Conservation (phyloP, 2,888 invertebrate species). For the Slavum lentiscoides region DNA sequence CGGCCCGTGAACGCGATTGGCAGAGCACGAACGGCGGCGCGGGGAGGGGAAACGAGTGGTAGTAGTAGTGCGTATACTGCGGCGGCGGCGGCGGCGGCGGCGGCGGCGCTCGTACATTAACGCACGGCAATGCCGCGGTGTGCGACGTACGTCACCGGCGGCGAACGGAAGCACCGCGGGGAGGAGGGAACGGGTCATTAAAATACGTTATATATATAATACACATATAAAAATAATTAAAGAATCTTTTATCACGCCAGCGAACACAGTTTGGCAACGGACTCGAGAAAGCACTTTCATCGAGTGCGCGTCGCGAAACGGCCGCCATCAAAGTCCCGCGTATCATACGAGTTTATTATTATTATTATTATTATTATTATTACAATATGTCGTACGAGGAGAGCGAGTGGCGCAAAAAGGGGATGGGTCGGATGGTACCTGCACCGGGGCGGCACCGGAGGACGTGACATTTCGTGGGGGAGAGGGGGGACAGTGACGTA, state of each 20-base stretch:
- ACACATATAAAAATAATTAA: slow-evolving; percentile 45
- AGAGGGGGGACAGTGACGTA: too few relatives aligned
- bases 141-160: not conserved
- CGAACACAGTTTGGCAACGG: slow-evolving; percentile 37
- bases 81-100: too few relatives aligned
- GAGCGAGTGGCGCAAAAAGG: too few relatives aligned
- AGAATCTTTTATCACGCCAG: slow-evolving; percentile 52
- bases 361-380: slow-evolving; percentile 1
- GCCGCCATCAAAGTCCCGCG: slow-evolving; percentile 41
- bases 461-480: too few relatives aligned
- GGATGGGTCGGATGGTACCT: too few relatives aligned
- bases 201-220: slow-evolving; percentile 14
- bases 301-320: slow-evolving; percentile 41
- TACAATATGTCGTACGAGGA: not conserved
- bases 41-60: too few relatives aligned
- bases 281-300: slow-evolving; percentile 50
- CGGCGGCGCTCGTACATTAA: too few relatives aligned
- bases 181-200: slow-evolving; percentile 42
- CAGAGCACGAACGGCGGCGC: too few relatives aligned
- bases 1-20: slow-evolving; percentile 37
- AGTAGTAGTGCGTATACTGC: too few relatives aligned
- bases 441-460: too few relatives aligned
- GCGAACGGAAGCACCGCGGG: too few relatives aligned
- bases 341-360: not conserved
- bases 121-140: not conserved